Evolutionary conservation across 2,113 vertebrate genomes (phyloP).

Genomic region (Platichthys stellatus): DNA sequence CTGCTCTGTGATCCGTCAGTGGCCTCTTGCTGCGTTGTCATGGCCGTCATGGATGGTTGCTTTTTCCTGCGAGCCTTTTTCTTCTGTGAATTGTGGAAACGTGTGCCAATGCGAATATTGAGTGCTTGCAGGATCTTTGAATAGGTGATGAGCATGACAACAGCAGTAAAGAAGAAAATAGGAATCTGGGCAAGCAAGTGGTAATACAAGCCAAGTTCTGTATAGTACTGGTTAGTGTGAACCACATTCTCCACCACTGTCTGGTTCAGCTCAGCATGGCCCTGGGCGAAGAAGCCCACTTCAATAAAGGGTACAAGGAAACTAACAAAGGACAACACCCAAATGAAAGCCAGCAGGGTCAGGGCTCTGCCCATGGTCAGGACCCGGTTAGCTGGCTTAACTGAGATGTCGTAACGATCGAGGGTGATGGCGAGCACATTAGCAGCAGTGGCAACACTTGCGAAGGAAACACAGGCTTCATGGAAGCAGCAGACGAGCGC

Average conservation of each 20-base stretch:
- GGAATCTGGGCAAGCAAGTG: slow-evolving; percentile 97
- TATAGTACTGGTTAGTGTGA: slow-evolving; percentile 90
- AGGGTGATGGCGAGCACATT: slow-evolving; percentile 97
- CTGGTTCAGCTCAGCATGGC: slow-evolving; percentile 89
- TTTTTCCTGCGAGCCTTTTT: slow-evolving; percentile 96
- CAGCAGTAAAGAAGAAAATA: slow-evolving; percentile 95
- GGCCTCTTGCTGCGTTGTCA: slow-evolving; percentile 90
- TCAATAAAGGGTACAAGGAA: slow-evolving; percentile 98
- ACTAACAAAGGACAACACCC: slow-evolving; percentile 94
- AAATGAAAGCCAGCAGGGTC: slow-evolving; percentile 90
- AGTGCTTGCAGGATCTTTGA: slow-evolving; percentile 98
- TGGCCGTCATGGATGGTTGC: slow-evolving; percentile 88
- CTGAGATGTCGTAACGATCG: slow-evolving; percentile 98
- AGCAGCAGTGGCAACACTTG: slow-evolving; percentile 96
- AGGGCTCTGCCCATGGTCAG: slow-evolving; percentile 96
- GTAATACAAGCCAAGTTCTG: slow-evolving; percentile 95
- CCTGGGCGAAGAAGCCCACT: slow-evolving; percentile 92
- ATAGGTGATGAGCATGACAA: slow-evolving; percentile 98
- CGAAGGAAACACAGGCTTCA: slow-evolving; percentile 98
- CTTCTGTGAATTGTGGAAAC: slow-evolving; percentile 93
- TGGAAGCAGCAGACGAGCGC: slow-evolving; percentile 98
- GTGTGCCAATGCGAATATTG: slow-evolving; percentile 96
- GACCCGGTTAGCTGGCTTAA: slow-evolving; percentile 97
- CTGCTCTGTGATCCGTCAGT: slow-evolving; percentile 82
- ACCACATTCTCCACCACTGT: slow-evolving; percentile 84